Conservation (phyloP, 2,113 vertebrate species). For the Scartelaos histophorus region DNA sequence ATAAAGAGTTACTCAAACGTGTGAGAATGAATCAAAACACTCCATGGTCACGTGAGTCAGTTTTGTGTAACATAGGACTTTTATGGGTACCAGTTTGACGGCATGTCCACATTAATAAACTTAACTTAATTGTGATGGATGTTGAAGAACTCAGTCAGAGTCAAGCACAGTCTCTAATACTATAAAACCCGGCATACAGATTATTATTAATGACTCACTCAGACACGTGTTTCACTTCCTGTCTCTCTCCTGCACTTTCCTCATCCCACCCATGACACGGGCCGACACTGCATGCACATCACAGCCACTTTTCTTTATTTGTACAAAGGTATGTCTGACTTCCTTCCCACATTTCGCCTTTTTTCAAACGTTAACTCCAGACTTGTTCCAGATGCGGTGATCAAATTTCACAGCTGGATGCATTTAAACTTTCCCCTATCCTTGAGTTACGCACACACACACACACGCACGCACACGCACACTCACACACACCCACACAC, state of each 20-base stretch:
- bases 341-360: slow-evolving; percentile 41
- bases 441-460: slow-evolving; percentile 34
- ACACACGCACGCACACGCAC: neutral
- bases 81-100: too few species aligned
- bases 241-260: slow-evolving; percentile 16
- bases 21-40: too few species aligned
- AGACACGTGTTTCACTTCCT: slow-evolving; percentile 29
- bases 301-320: slow-evolving; percentile 53
- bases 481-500: neutral
- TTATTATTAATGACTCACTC: slow-evolving; percentile 37
- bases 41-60: too few species aligned
- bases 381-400: slow-evolving; percentile 69
- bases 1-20: too few species aligned
- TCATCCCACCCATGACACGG: slow-evolving; percentile 17
- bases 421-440: slow-evolving; percentile 48
- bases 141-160: slow-evolving; percentile 19
- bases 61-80: too few species aligned
- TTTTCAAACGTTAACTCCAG: slow-evolving; percentile 48
- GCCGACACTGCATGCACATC: slow-evolving; percentile 20
- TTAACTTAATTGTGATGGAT: slow-evolving; percentile 29
- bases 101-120: neutral
- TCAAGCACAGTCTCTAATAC: slow-evolving; percentile 27
- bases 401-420: slow-evolving; percentile 68
- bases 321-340: slow-evolving; percentile 62
- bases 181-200: slow-evolving; percentile 42